Evolutionary conservation across 2,797 vertebrate species (phyloP).

Genomic region (Nannoperca australis): DNA sequence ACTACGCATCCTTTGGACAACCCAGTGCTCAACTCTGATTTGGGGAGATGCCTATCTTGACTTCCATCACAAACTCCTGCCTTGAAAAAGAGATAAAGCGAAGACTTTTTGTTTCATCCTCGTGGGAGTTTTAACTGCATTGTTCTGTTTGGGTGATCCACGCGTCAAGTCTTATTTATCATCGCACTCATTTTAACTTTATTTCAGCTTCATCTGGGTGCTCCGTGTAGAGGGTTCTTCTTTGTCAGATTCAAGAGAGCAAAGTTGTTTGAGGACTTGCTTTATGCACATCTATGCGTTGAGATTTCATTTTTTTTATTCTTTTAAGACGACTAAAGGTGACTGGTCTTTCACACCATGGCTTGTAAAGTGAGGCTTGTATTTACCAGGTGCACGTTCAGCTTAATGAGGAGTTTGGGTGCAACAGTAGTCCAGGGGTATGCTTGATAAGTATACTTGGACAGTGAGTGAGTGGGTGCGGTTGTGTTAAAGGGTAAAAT

Average conservation of each 20-base stretch:
- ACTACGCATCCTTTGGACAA: slow-evolving; percentile 37
- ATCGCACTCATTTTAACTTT: slow-evolving; percentile 35
- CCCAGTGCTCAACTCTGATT: slow-evolving; percentile 23
- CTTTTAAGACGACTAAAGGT: slow-evolving; percentile 41
- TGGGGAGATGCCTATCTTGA: slow-evolving; percentile 22
- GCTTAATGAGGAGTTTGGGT: slow-evolving; percentile 36
- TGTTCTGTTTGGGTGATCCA: slow-evolving; percentile 31
- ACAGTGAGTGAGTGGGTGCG: slow-evolving; percentile 36
- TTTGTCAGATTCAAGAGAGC: slow-evolving; percentile 42
- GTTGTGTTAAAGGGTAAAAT: slow-evolving; percentile 29
- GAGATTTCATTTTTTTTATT: slow-evolving; percentile 19
- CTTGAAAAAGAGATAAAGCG: slow-evolving; percentile 26
- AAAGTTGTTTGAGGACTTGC: slow-evolving; percentile 41
- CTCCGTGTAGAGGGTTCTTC: slow-evolving; percentile 39
- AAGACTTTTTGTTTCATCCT: slow-evolving; percentile 38
- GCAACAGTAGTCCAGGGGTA: slow-evolving; percentile 20
- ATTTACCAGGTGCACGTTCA: slow-evolving; percentile 52
- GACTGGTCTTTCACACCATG: slow-evolving; percentile 24
- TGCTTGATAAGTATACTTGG: slow-evolving; percentile 36
- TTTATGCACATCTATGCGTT: slow-evolving; percentile 62
- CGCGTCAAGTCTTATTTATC: slow-evolving; percentile 60
- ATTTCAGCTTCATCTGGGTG: slow-evolving; percentile 49
- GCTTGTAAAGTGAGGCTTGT: slow-evolving; percentile 39
- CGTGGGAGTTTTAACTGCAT: slow-evolving; percentile 23
- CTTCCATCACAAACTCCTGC: slow-evolving; percentile 34